Evolutionary conservation across 2,888 invertebrate genomes (phyloP).

Genomic region (Caenorhabditis doughertyi): DNA sequence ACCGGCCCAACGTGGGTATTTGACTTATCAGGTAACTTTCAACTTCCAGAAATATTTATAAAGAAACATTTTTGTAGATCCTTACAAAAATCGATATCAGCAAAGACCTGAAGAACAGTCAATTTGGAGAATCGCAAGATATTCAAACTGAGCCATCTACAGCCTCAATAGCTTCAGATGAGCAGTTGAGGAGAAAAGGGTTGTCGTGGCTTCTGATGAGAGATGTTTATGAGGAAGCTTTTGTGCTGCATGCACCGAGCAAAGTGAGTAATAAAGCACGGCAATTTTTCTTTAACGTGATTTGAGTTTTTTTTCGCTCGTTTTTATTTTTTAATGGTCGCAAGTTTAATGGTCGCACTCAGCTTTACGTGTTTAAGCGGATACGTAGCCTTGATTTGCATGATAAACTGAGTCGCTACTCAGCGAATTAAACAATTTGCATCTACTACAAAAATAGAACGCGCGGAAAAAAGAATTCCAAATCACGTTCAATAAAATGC

Average conservation of each 20-base stretch:
- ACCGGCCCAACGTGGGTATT: slow-evolving; percentile 64
- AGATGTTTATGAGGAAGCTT: slow-evolving; percentile 83
- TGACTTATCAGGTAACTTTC: slow-evolving; percentile 68
- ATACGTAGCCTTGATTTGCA: too few relatives aligned
- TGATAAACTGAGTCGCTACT: too few relatives aligned
- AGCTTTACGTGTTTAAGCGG: too few relatives aligned
- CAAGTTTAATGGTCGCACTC: too few relatives aligned
- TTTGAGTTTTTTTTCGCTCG: too few relatives aligned
- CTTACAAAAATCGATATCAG: slow-evolving; percentile 71
- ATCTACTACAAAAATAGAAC: too few relatives aligned
- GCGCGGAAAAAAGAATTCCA: too few relatives aligned
- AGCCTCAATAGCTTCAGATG: slow-evolving; percentile 46
- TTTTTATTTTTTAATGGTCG: too few relatives aligned
- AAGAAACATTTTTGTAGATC: slow-evolving; percentile 48
- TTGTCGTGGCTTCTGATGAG: slow-evolving; percentile 83
- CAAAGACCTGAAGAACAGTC: slow-evolving; percentile 30
- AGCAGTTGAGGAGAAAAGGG: slow-evolving; percentile 78
- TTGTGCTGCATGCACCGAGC: slow-evolving; percentile 83
- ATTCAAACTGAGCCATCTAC: background rate
- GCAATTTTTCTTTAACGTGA: too few relatives aligned
- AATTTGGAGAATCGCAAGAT: slow-evolving; percentile 3
- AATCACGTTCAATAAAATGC: too few relatives aligned
- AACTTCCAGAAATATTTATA: background rate
- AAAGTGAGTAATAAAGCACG: slow-evolving; percentile 51
- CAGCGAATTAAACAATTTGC: too few relatives aligned